A percentile compares a stretch with the other conserved stretches of the same genome.
Conservation (phyloP, 2,888 invertebrate genomes). For the Isoperla grammatica region DNA sequence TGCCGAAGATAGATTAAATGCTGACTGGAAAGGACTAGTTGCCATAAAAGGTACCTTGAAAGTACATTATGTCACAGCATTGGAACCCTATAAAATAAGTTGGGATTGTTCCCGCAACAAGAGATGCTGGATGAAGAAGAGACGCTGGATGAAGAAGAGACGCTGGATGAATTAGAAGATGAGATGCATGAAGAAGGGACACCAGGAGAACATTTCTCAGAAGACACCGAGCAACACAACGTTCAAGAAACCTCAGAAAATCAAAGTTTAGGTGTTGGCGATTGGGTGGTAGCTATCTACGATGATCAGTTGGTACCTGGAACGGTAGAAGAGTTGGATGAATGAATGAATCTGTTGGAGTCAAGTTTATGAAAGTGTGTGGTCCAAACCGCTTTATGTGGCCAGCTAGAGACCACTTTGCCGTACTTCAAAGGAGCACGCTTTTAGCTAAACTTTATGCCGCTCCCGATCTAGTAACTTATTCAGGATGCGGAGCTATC, state of each 20-base stretch:
- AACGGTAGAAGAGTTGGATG: neutral
- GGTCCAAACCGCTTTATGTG: neutral
- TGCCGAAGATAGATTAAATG: neutral
- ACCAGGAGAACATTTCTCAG: no score
- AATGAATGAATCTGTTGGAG: neutral
- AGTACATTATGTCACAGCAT: neutral
- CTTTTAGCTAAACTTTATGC: neutral
- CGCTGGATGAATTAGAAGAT: no score
- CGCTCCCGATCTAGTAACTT: neutral
- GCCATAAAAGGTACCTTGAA: neutral
- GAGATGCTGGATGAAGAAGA: neutral
- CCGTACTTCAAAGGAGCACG: neutral
- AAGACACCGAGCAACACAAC: no score
- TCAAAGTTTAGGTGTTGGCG: neutral
- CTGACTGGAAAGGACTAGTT: neutral
- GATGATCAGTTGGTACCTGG: neutral
- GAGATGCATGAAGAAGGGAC: no score
- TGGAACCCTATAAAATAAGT: neutral
- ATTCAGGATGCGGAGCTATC: neutral
- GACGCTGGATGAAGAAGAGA: neutral
- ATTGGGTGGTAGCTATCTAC: neutral
- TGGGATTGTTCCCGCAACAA: neutral
- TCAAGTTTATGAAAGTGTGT: slow-evolving; percentile 4
- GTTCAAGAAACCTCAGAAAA: no score
- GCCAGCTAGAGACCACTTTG: neutral